phyloP scores from a whole-genome alignment of 2,113 vertebrate genomes.

The Physeter macrocephalus region DNA sequence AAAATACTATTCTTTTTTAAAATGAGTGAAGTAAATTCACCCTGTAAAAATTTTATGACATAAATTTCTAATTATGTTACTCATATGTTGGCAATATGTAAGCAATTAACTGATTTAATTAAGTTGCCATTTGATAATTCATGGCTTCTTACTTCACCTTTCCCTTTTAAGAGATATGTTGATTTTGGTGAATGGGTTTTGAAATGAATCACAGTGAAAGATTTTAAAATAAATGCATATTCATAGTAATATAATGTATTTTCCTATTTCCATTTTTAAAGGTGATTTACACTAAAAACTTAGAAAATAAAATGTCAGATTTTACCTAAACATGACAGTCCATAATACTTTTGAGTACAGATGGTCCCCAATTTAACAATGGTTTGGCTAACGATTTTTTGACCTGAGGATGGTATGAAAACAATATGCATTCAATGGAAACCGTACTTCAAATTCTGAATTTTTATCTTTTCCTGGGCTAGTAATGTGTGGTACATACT shows the following conservation, averaged over 20 bases:
- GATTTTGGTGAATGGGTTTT: background rate
- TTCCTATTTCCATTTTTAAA: background rate
- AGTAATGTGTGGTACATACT: background rate
- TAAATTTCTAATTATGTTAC: background rate
- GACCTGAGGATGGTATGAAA: background rate
- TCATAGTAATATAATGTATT: background rate
- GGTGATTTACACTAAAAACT: background rate
- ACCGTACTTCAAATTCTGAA: background rate
- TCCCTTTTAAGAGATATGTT: background rate
- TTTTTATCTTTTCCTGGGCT: background rate
- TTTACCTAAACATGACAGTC: background rate
- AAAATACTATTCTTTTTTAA: background rate
- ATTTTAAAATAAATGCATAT: background rate
- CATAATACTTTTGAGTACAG: background rate
- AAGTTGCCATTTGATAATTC: background rate
- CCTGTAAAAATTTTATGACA: background rate
- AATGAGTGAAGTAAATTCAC: background rate
- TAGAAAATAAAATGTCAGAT: background rate
- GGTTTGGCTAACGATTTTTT: background rate
- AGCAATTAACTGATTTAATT: background rate
- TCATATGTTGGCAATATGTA: background rate
- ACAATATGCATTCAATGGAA: background rate
- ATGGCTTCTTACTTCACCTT: background rate
- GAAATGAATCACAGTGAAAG: background rate
- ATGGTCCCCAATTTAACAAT: background rate